These are phyloP conservation scores for Macroglossus sobrinus DNA, from an alignment of 2,113 vertebrate genomes.

Conservation along the genomic window DNA sequence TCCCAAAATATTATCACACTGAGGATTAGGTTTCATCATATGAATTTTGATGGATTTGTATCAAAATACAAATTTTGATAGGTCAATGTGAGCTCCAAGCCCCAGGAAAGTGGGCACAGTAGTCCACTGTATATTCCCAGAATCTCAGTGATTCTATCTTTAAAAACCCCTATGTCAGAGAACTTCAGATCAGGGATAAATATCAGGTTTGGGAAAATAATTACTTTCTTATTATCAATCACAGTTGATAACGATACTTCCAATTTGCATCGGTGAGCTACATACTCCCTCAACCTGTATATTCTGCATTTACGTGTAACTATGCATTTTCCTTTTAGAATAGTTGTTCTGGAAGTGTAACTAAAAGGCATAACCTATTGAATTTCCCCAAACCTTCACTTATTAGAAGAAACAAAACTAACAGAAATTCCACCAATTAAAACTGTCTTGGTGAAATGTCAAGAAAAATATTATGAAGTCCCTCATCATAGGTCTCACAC, in stretches of 20 bases:
- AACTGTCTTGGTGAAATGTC: background rate
- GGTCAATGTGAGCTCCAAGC: background rate
- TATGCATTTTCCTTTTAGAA: background rate
- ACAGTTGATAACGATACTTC: background rate
- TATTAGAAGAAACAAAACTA: background rate
- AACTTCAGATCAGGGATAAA: background rate
- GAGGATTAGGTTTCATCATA: background rate
- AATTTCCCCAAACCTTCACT: background rate
- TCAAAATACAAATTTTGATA: too few species aligned
- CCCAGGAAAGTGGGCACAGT: background rate
- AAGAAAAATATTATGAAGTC: background rate
- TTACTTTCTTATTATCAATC: background rate
- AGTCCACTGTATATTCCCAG: background rate
- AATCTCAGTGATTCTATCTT: background rate
- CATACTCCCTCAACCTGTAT: accelerated
- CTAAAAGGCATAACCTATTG: background rate
- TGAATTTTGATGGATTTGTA: background rate
- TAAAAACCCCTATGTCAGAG: background rate
- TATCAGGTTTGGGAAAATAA: background rate
- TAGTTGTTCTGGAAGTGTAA: background rate
- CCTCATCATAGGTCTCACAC: background rate
- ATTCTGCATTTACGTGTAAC: background rate
- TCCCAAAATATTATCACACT: background rate
- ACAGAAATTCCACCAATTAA: background rate
- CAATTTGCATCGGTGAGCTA: background rate